phyloP scores from a whole-genome alignment of 2,888 invertebrate species.

The Apotomis capreana region DNA sequence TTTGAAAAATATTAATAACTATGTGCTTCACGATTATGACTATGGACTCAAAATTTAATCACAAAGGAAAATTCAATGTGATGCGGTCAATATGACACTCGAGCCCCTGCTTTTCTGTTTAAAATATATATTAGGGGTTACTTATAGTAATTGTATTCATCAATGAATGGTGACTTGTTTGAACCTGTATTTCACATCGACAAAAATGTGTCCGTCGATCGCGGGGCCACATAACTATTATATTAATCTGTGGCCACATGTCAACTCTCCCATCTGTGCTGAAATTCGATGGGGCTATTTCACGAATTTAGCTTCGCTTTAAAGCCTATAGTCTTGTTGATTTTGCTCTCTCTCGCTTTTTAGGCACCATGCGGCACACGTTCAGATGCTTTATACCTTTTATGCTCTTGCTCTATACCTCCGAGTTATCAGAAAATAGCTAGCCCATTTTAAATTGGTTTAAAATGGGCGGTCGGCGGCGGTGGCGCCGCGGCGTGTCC shows the following conservation, averaged over 20 bases:
- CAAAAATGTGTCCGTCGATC: conserved; percentile 14
- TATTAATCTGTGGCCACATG: too few relatives aligned
- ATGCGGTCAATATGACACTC: too few relatives aligned
- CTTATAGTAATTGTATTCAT: too few relatives aligned
- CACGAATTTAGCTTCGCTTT: conserved; percentile 26
- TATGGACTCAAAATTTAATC: too few relatives aligned
- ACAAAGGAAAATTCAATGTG: too few relatives aligned
- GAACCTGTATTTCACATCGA: conserved; percentile 15
- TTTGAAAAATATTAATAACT: too few relatives aligned
- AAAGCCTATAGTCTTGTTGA: conserved; percentile 18
- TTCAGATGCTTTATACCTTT: neutral
- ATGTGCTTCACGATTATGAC: too few relatives aligned
- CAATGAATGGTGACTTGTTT: conserved; percentile 8
- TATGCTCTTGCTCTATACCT: neutral
- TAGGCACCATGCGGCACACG: neutral
- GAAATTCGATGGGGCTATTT: conserved; percentile 35
- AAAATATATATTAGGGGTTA: too few relatives aligned
- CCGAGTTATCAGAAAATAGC: neutral
- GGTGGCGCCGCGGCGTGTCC: too few relatives aligned
- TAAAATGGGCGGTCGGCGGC: too few relatives aligned
- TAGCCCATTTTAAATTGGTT: too few relatives aligned
- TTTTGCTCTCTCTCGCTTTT: conserved; percentile 19
- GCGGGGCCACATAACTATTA: conserved; percentile 13
- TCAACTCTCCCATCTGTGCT: conserved; percentile 29
- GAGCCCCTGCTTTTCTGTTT: too few relatives aligned